Conservation (phyloP, 2,888 invertebrate genomes). For the Choristoneura rosaceana region DNA sequence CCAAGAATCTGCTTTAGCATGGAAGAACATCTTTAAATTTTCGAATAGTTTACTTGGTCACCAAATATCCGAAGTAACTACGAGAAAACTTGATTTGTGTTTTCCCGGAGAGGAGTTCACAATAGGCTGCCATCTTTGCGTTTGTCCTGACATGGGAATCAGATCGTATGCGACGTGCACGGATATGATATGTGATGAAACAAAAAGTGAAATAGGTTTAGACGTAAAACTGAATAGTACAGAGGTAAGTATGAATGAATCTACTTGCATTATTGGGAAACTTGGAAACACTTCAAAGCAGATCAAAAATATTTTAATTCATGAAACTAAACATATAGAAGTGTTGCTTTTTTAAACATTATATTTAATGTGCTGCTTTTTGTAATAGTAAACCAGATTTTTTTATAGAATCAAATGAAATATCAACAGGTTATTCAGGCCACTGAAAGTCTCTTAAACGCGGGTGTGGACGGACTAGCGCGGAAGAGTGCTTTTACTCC, state of each 20-base stretch:
- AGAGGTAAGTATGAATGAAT: not conserved
- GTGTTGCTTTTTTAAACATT: too few relatives aligned
- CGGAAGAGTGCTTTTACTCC: not conserved
- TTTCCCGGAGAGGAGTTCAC: conserved; percentile 77
- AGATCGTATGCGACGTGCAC: conserved; percentile 69
- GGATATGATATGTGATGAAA: conserved; percentile 57
- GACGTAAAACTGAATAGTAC: not conserved
- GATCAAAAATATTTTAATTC: too few relatives aligned
- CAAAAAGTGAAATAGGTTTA: conserved; percentile 8
- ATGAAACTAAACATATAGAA: too few relatives aligned
- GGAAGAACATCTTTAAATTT: conserved; percentile 66
- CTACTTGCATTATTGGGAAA: too few relatives aligned
- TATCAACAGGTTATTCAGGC: not conserved
- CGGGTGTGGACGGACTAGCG: not conserved
- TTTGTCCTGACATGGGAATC: conserved; percentile 76
- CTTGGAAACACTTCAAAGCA: too few relatives aligned
- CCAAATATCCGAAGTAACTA: conserved; percentile 49
- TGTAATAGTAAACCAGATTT: too few relatives aligned
- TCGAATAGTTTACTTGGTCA: conserved; percentile 60
- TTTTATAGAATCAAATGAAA: too few relatives aligned
- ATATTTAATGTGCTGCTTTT: too few relatives aligned
- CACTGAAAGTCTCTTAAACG: not conserved
- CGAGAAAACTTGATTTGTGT: conserved; percentile 66
- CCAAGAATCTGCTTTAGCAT: conserved; percentile 54
- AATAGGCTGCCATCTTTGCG: conserved; percentile 72